These are phyloP conservation scores for Paedocypris sp. DNA, from an alignment of 2,113 vertebrate species.

Conservation along the genomic window DNA sequence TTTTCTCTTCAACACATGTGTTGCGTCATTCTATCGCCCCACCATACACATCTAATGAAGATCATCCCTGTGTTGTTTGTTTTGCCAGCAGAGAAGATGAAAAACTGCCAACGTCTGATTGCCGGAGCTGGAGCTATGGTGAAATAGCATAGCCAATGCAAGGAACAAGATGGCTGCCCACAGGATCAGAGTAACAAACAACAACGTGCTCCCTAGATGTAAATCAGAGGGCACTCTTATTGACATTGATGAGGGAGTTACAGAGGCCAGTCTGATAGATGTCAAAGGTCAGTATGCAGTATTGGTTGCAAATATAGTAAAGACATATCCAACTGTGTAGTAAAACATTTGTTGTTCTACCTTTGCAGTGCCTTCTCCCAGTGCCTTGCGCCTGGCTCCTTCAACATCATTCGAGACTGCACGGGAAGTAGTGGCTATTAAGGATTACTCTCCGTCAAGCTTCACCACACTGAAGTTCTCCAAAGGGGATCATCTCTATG, in stretches of 20 bases:
- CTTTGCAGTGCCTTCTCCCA: constrained; percentile 87
- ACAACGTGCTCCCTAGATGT: constrained; percentile 79
- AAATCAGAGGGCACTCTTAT: constrained; percentile 88
- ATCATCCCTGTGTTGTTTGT: not conserved
- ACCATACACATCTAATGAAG: constrained; percentile 9
- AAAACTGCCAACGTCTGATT: constrained; percentile 41
- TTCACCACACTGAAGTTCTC: constrained; percentile 93
- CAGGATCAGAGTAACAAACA: constrained; percentile 79
- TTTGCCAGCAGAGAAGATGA: constrained; percentile 38
- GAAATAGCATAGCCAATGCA: constrained; percentile 16
- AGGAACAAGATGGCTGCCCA: constrained; percentile 77
- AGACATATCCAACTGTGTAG: too few relatives aligned
- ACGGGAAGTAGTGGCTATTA: constrained; percentile 88
- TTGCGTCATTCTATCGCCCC: not conserved
- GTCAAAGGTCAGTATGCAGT: constrained; percentile 74
- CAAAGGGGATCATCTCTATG: constrained; percentile 86
- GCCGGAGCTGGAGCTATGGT: constrained; percentile 24
- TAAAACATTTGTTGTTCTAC: too few relatives aligned
- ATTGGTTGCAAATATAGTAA: not conserved
- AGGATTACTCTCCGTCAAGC: constrained; percentile 86
- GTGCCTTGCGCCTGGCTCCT: constrained; percentile 80
- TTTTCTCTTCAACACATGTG: not conserved
- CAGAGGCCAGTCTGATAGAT: constrained; percentile 67
- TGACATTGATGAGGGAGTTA: constrained; percentile 70
- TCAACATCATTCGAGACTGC: constrained; percentile 73